Conservation (phyloP, 2,888 invertebrate species). For the Sabellastarte sp. region DNA sequence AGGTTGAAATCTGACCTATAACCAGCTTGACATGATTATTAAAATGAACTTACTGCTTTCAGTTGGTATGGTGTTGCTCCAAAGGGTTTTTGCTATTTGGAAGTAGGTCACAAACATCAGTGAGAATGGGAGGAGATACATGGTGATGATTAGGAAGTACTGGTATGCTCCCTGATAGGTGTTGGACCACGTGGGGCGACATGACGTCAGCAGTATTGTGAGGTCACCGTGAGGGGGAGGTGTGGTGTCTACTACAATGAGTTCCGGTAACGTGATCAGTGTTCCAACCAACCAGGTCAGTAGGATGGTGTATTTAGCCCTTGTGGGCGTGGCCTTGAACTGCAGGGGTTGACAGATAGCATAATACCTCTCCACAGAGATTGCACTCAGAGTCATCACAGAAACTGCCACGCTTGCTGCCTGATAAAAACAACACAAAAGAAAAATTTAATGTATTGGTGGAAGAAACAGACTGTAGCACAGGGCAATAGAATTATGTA, state of each 20-base stretch:
- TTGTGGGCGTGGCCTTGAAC: conserved; percentile 79
- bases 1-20: too few species aligned
- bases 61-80: conserved; percentile 40
- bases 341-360: conserved; percentile 87
- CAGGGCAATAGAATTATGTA: too few species aligned
- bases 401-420: conserved; percentile 81
- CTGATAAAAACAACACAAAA: too few species aligned
- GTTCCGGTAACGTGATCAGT: conserved; percentile 42
- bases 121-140: conserved; percentile 41
- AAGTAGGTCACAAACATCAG: conserved; percentile 46
- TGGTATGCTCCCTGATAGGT: conserved; percentile 35
- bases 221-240: conserved; percentile 5
- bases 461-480: neutral
- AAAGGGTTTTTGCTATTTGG: conserved; percentile 43
- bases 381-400: conserved; percentile 86
- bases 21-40: too few species aligned
- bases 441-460: neutral
- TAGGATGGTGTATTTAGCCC: conserved; percentile 78
- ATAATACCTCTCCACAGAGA: conserved; percentile 91
- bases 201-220: conserved; percentile 17
- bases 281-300: conserved; percentile 79
- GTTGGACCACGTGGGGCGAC: conserved; percentile 18
- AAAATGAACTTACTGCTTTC: conserved; percentile 16
- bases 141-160: conserved; percentile 34
- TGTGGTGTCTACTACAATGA: conserved; percentile 16